phyloP scores from a whole-genome alignment of 2,888 invertebrate genomes.

The Urechis unicinctus region DNA sequence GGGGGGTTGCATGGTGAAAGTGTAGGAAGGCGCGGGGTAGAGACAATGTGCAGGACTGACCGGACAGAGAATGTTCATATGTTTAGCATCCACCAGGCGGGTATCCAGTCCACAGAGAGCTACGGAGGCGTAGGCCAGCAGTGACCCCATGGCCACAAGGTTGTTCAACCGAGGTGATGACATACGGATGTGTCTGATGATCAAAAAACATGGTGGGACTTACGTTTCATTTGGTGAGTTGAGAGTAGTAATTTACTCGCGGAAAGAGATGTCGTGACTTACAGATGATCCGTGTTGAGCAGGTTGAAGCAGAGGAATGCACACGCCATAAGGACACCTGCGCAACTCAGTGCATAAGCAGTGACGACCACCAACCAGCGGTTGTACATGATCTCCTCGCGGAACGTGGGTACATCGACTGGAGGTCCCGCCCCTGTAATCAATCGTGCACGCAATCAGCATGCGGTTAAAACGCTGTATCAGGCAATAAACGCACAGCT shows the following conservation, averaged over 20 bases:
- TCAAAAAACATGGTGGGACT: background rate
- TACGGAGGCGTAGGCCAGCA: conserved; percentile 28
- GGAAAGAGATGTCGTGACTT: background rate
- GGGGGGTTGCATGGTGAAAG: too few species aligned
- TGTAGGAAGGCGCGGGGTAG: too few species aligned
- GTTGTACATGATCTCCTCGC: background rate
- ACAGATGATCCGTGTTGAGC: conserved; percentile 2
- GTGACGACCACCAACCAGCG: background rate
- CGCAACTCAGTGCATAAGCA: background rate
- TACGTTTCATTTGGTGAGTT: background rate
- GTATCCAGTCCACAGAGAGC: conserved; percentile 14
- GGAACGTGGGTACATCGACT: background rate
- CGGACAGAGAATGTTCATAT: conserved; percentile 9
- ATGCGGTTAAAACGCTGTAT: too few species aligned
- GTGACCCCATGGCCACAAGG: conserved; percentile 29
- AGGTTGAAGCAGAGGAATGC: conserved; percentile 6
- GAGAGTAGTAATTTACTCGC: background rate
- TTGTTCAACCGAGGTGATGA: conserved; percentile 39
- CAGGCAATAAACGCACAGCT: too few species aligned
- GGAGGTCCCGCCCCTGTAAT: conserved; percentile 2
- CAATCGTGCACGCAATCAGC: too few species aligned
- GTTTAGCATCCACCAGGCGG: background rate
- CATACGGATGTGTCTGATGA: conserved; percentile 32
- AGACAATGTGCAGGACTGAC: conserved; percentile 10
- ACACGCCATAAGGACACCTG: background rate